Evolutionary conservation across 2,888 invertebrate genomes (phyloP).

Genomic region (Mimumesa dahlbomi): DNA sequence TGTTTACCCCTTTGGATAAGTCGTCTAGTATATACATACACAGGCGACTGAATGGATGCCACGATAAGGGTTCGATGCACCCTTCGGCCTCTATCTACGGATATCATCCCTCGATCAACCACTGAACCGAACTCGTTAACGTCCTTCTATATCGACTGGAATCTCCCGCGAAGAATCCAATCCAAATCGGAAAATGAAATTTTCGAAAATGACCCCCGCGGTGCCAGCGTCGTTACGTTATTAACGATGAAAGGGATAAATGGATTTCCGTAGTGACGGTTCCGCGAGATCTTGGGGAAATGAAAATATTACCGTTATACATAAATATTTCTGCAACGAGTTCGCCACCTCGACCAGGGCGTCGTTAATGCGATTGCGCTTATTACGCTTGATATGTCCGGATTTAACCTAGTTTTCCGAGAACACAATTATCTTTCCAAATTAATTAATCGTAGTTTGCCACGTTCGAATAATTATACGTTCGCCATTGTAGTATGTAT

Average conservation of each 20-base stretch:
- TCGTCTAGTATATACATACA: constrained; percentile 17
- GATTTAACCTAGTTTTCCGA: not conserved
- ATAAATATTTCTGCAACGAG: not conserved
- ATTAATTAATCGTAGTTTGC: constrained; percentile 15
- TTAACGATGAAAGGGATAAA: too few species aligned
- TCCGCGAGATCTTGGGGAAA: not conserved
- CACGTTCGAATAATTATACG: constrained; percentile 15
- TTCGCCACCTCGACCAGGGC: not conserved
- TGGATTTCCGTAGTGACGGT: too few species aligned
- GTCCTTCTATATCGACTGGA: too few species aligned
- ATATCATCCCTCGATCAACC: constrained; percentile 18
- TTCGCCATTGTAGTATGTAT: too few species aligned
- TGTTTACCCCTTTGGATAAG: constrained; percentile 31
- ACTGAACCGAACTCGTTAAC: constrained; percentile 14
- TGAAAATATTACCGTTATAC: not conserved
- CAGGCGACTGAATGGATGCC: constrained; percentile 36
- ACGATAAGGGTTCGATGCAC: constrained; percentile 42
- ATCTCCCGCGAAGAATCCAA: too few species aligned
- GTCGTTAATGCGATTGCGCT: not conserved
- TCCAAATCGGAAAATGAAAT: too few species aligned
- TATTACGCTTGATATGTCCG: not conserved
- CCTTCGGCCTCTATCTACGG: constrained; percentile 17
- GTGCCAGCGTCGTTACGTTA: too few species aligned
- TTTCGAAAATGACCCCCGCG: too few species aligned
- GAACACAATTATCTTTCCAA: constrained; percentile 13